Evolutionary conservation across 2,797 vertebrate species (phyloP).

Genomic region (Emydoidea blandingii): DNA sequence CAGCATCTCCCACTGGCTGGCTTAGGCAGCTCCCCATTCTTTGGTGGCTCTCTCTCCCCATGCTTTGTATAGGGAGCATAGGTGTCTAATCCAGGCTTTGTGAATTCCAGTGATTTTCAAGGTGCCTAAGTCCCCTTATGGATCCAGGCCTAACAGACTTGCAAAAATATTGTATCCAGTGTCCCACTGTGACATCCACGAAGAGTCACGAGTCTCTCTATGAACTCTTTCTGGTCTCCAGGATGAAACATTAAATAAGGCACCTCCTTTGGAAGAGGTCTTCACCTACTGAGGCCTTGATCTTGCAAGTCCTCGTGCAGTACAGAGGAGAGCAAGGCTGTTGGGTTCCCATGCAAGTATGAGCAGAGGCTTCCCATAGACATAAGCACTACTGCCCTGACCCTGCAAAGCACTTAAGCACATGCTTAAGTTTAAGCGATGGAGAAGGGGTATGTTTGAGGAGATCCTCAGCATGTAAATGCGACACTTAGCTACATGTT

Average conservation of each 20-base stretch:
- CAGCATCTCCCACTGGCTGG: not conserved
- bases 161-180: conserved; percentile 32
- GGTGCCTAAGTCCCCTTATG: conserved; percentile 23
- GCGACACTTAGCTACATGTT: too few species aligned
- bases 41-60: not conserved
- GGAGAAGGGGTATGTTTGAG: not conserved
- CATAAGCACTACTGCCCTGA: not conserved
- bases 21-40: not conserved
- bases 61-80: not conserved
- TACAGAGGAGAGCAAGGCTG: not conserved
- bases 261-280: not conserved
- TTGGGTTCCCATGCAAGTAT: not conserved
- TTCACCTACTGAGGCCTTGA: not conserved
- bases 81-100: not conserved
- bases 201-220: conserved; percentile 8
- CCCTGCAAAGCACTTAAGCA: not conserved
- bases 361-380: not conserved
- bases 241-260: conserved; percentile 61
- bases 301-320: not conserved
- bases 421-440: not conserved
- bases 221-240: conserved; percentile 43
- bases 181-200: conserved; percentile 49
- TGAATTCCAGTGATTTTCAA: not conserved
- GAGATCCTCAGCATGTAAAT: not conserved
- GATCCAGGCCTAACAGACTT: conserved; percentile 59